Evolutionary conservation across 1,140 invertebrate species (phyloP).

Genomic region (Cotesia glomerata): DNA sequence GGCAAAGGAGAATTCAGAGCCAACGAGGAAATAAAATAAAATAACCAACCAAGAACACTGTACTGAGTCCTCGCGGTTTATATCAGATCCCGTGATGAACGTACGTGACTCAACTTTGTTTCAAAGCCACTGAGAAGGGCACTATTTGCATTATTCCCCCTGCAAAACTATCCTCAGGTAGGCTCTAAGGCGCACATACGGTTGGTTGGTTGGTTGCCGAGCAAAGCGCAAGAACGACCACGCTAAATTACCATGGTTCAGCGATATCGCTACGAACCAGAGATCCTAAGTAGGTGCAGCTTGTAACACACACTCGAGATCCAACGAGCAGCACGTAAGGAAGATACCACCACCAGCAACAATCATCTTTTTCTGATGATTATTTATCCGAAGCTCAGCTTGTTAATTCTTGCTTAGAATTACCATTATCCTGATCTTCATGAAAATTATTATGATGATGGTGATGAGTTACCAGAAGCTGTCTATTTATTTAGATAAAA

Average conservation of each 20-base stretch:
- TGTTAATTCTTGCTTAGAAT: no score
- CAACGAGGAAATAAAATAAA: neutral
- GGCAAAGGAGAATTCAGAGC: neutral
- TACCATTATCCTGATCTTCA: no score
- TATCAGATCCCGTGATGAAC: slow-evolving; percentile 33
- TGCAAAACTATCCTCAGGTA: neutral
- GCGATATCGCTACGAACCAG: slow-evolving; percentile 31
- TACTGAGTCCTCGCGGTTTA: slow-evolving; percentile 29
- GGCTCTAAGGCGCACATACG: neutral
- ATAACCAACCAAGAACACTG: neutral
- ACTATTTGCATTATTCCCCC: slow-evolving; percentile 32
- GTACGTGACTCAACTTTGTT: slow-evolving; percentile 35
- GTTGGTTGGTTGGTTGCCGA: neutral
- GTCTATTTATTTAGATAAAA: no score
- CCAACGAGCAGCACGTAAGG: slow-evolving; percentile 26
- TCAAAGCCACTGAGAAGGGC: slow-evolving; percentile 19
- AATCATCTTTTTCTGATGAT: neutral
- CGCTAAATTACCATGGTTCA: slow-evolving; percentile 35
- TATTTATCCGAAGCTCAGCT: neutral
- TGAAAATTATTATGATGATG: no score
- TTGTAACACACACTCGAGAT: slow-evolving; percentile 25
- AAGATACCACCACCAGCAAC: slow-evolving; percentile 25
- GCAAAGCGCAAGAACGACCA: slow-evolving; percentile 29
- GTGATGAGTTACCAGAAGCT: no score
- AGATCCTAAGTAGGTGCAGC: slow-evolving; percentile 33